Base-by-base conservation (phyloP, 2,113 vertebrate species). In the Paralichthys olivaceus region DNA sequence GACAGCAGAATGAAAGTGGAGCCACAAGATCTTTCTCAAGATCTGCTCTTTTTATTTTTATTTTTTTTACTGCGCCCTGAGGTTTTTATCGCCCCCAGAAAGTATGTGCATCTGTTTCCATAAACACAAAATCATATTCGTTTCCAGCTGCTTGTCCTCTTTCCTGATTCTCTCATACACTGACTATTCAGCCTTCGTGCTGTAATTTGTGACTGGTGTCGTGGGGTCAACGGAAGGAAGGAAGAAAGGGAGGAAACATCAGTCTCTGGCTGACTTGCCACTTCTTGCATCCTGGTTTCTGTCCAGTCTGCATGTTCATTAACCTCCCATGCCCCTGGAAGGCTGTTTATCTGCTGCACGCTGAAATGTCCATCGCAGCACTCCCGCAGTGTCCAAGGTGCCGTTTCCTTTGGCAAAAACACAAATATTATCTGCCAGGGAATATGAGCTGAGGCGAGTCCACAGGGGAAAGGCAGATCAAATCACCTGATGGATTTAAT, bases 171-270 rank as follows among this genome's bases (percentile, higher is more conserved):
- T 54, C 37, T 76, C 22, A 54, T 56, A 64, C 43, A 62, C 56
- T 8, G 57, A 76, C 79, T 72, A 12, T 80, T 72, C 63, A 75
- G 64, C 66, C 59, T 75, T n/a, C 20, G 68, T 72, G 80, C 78
- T 87, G 81, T 91, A 85, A 89, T 92, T 87, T 90, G 80, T 51
- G 29, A 49, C 73, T 22, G 70, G 75, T 83, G 79, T 80, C 7
- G 0, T 62, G 67, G 64, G 85, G 83, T 75, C 58, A 84, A 56
- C 5, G 37, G 76, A 72, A 88, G 88, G 85, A 91, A 93, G 90
- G 87, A 91, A 91, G 87, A 87, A 88, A 84, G 87, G 70, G 75
- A 91, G 91, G 91, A 92, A 92, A 89, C 82, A 47, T 69, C 74
- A 74, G 67, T 61, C 51, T 69, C 64, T 26, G 77, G 77, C 62